Evolutionary conservation across 2,797 vertebrate species (phyloP).

Genomic region (Falco columbarius): DNA sequence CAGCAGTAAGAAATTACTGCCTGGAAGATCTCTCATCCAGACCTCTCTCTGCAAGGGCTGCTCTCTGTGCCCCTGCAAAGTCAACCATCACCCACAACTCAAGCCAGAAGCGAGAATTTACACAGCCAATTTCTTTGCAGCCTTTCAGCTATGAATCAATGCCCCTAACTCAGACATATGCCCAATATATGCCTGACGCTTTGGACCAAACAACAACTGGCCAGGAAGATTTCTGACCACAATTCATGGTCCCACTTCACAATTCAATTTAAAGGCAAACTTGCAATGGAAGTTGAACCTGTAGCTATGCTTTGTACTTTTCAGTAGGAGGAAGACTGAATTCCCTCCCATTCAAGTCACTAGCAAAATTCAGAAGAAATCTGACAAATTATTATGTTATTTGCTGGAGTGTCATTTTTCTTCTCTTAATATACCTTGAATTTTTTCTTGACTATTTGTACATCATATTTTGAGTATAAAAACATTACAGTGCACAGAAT

Average conservation of each 20-base stretch:
- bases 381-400: neutral
- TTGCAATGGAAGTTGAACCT: neutral
- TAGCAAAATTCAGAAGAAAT: neutral
- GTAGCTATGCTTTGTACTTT: neutral
- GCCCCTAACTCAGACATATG: neutral
- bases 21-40: neutral
- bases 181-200: neutral
- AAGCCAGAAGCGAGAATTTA: neutral
- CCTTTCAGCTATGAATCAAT: neutral
- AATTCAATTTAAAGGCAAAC: neutral
- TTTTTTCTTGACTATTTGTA: neutral
- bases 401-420: neutral
- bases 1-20: neutral
- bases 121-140: neutral
- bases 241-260: neutral
- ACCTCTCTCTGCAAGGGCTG: neutral
- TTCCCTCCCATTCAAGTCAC: neutral
- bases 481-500: neutral
- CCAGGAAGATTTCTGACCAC: neutral
- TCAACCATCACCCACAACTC: neutral
- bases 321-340: neutral
- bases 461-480: neutral
- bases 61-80: neutral
- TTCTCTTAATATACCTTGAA: neutral
- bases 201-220: neutral